A percentile compares a stretch with the other conserved stretches of the same genome.
phyloP scores from a whole-genome alignment of 2,113 vertebrate species.

The Oostethus manadensis region DNA sequence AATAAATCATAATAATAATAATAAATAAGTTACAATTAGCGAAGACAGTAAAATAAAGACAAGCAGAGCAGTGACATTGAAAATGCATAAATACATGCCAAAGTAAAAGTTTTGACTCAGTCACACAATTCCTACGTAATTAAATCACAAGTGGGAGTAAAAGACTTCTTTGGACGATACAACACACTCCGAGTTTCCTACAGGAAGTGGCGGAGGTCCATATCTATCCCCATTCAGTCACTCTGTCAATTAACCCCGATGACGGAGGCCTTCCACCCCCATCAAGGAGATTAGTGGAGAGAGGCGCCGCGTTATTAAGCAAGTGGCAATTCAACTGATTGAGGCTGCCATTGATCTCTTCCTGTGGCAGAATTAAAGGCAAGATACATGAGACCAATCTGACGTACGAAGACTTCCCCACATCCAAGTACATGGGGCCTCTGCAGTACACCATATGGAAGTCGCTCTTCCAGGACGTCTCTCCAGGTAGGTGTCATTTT shows the following conservation, averaged over 20 bases:
- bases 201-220: not conserved
- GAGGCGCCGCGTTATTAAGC: constrained; percentile 9
- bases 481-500: constrained; percentile 77
- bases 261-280: constrained; percentile 20
- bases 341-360: constrained; percentile 40
- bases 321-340: constrained; percentile 28
- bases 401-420: constrained; percentile 95
- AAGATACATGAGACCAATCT: constrained; percentile 96
- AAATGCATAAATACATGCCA: no score
- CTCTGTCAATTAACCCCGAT: constrained; percentile 12
- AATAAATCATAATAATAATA: no score
- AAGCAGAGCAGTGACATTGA: no score
- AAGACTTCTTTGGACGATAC: no score
- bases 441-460: constrained; percentile 99
- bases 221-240: constrained; percentile 1
- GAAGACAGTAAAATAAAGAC: no score
- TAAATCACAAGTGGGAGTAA: no score
- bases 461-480: constrained; percentile 93
- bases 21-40: no score
- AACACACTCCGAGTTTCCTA: not conserved
- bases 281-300: constrained; percentile 24
- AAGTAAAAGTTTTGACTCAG: no score
- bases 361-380: constrained; percentile 83
- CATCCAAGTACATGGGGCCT: constrained; percentile 96
- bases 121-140: no score